A percentile compares a stretch with the other conserved stretches of the same genome.
phyloP scores from a whole-genome alignment of 2,797 vertebrate genomes.

The Labroides dimidiatus region DNA sequence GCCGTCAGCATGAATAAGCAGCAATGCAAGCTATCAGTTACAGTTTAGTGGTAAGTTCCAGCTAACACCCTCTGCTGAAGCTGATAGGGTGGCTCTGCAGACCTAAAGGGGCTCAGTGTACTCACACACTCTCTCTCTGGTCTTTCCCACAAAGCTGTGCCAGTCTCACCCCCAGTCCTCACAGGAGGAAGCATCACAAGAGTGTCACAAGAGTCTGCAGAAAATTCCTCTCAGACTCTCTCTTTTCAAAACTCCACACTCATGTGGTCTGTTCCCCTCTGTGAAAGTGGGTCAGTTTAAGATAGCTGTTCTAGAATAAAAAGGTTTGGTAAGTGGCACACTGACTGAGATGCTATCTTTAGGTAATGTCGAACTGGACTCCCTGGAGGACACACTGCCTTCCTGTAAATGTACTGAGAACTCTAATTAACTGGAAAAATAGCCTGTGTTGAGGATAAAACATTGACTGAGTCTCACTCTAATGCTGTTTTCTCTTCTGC shows the following conservation, averaged over 20 bases:
- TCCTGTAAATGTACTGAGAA: conserved; percentile 10
- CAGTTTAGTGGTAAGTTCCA: not conserved
- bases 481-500: not conserved
- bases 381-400: not conserved
- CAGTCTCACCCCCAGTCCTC: conserved; percentile 16
- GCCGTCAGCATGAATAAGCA: not conserved
- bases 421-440: conserved; percentile 18
- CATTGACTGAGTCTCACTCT: not conserved
- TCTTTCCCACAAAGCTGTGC: conserved; percentile 36
- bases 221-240: conserved; percentile 23
- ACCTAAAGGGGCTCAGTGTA: too few species aligned
- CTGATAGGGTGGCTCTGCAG: too few species aligned
- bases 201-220: conserved; percentile 34
- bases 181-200: conserved; percentile 19
- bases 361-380: conserved; percentile 16
- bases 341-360: conserved; percentile 17
- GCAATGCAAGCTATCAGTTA: conserved; percentile 8
- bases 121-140: too few species aligned
- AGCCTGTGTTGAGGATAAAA: conserved; percentile 11
- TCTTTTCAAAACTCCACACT: conserved; percentile 24
- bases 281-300: conserved; percentile 50
- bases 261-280: conserved; percentile 10
- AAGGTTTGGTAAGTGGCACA: conserved; percentile 1
- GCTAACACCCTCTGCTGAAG: too few species aligned
- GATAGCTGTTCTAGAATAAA: conserved; percentile 4